phyloP scores from a whole-genome alignment of 2,888 invertebrate species.

The Campoplex nolae region DNA sequence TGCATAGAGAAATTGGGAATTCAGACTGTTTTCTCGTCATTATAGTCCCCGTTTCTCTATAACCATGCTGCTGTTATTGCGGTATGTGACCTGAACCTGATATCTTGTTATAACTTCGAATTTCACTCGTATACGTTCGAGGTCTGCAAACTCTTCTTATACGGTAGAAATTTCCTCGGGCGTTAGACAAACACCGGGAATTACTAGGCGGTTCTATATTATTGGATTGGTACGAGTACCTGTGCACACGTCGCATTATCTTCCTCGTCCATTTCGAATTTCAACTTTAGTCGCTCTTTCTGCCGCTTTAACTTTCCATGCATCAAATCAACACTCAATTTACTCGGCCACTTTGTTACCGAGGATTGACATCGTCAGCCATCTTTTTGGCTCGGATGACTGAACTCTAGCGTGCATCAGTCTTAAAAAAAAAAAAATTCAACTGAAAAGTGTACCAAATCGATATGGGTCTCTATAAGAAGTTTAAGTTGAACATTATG shows the following conservation, averaged over 20 bases:
- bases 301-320: slow-evolving; percentile 8
- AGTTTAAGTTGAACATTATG: neutral
- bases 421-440: no score
- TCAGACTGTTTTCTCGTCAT: slow-evolving; percentile 56
- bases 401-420: neutral
- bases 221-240: slow-evolving; percentile 41
- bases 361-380: neutral
- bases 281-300: neutral
- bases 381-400: neutral
- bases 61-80: slow-evolving; percentile 21
- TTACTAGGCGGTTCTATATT: slow-evolving; percentile 56
- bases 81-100: slow-evolving; percentile 6
- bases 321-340: slow-evolving; percentile 5
- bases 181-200: slow-evolving; percentile 68
- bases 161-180: slow-evolving; percentile 67
- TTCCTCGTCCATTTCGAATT: neutral
- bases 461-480: neutral
- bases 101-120: slow-evolving; percentile 11
- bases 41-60: slow-evolving; percentile 39
- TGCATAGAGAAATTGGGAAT: slow-evolving; percentile 64
- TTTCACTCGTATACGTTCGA: neutral
- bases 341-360: neutral
- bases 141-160: slow-evolving; percentile 13
- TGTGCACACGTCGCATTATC: neutral
- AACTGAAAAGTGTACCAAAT: neutral